A percentile compares a stretch with the other conserved stretches of the same genome.
These are phyloP conservation scores for Petaurus breviceps DNA, from an alignment of 2,113 vertebrate genomes.

Conservation along the genomic window DNA sequence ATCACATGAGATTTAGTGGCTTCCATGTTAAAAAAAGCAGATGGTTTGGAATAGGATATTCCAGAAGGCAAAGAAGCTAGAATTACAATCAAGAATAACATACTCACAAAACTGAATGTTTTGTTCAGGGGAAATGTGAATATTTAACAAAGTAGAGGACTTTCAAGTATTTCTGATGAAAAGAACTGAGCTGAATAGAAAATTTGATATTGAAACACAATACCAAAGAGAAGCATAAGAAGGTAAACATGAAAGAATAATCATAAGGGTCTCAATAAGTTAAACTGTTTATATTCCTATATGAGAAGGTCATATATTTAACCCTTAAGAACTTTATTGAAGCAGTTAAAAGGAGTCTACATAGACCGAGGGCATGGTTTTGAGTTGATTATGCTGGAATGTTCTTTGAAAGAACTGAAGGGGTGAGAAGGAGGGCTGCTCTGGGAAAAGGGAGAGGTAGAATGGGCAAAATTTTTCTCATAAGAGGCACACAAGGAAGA, in stretches of 20 bases:
- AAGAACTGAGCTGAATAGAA: not conserved
- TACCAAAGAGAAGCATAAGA: not conserved
- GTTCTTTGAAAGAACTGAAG: not conserved
- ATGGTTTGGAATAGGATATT: not conserved
- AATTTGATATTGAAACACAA: not conserved
- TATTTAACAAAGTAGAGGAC: not conserved
- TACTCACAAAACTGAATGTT: not conserved
- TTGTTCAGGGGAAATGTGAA: not conserved
- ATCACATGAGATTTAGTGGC: not conserved
- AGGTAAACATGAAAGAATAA: not conserved
- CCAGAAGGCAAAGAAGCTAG: not conserved
- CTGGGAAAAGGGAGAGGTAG: not conserved
- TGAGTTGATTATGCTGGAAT: not conserved
- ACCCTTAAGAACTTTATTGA: not conserved
- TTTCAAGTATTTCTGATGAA: not conserved
- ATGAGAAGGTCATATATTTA: not conserved
- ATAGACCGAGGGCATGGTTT: not conserved
- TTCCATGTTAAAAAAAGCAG: not conserved
- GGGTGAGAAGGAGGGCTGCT: not conserved
- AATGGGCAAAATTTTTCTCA: not conserved
- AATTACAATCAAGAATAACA: not conserved
- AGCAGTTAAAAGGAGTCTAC: not conserved
- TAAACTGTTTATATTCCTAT: not conserved
- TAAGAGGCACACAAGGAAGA: not conserved
- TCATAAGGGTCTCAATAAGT: not conserved